Conservation (phyloP, 2,888 invertebrate genomes). For the Lasioglossum marginatum region DNA sequence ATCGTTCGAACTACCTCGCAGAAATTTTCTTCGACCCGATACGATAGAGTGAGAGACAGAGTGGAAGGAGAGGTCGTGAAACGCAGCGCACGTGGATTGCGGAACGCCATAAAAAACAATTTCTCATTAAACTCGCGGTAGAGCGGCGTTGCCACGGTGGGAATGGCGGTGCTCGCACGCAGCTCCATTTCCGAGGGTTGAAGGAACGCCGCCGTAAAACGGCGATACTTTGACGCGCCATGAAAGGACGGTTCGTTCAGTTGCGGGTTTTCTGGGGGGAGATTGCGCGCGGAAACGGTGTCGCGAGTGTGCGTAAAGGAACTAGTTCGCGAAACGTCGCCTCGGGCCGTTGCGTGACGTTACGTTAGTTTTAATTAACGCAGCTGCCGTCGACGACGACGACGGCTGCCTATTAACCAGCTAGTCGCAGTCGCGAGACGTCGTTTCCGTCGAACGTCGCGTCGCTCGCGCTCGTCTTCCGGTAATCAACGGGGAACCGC, state of each 20-base stretch:
- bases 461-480: background rate
- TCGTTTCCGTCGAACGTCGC: background rate
- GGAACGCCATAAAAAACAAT: constrained; percentile 4
- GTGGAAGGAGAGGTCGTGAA: background rate
- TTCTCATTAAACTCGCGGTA: background rate
- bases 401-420: constrained; percentile 70
- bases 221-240: constrained; percentile 13
- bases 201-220: constrained; percentile 31
- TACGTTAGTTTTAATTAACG: constrained; percentile 76
- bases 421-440: background rate
- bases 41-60: too few relatives aligned
- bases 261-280: background rate
- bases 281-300: constrained; percentile 44
- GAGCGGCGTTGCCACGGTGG: constrained; percentile 31
- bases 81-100: background rate
- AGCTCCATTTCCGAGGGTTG: constrained; percentile 5
- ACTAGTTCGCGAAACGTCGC: constrained; percentile 39
- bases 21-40: background rate
- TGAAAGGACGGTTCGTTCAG: constrained; percentile 37
- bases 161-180: background rate
- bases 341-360: constrained; percentile 69
- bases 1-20: background rate
- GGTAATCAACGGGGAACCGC: background rate
- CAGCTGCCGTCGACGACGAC: constrained; percentile 41
- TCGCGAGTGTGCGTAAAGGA: constrained; percentile 26